Evolutionary conservation across 2,113 vertebrate genomes (phyloP).

Genomic region (Upupa epops): DNA sequence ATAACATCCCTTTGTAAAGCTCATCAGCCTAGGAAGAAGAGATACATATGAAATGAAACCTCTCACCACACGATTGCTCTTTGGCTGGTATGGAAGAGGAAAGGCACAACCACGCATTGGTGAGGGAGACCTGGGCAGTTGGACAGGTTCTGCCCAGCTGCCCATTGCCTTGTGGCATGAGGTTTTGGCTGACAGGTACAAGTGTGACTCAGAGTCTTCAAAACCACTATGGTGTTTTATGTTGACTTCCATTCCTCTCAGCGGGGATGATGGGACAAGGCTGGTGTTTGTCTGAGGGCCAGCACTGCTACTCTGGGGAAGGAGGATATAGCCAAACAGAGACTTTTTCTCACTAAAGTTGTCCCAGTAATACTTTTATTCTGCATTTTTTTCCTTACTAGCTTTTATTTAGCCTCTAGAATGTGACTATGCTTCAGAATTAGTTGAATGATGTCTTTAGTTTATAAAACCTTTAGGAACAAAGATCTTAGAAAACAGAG

Average conservation of each 20-base stretch:
- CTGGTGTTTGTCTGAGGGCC: background rate
- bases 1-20: background rate
- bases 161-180: background rate
- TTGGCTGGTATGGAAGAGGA: background rate
- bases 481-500: background rate
- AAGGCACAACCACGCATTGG: background rate
- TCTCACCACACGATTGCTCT: accelerated
- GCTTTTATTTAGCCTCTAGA: background rate
- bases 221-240: background rate
- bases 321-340: background rate
- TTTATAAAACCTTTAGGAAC: background rate
- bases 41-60: background rate
- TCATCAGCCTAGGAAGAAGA: background rate
- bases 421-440: background rate
- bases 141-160: background rate
- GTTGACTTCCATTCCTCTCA: background rate
- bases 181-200: background rate
- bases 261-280: background rate
- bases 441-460: background rate
- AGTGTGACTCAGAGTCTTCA: background rate
- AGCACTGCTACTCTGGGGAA: background rate
- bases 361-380: background rate
- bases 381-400: background rate
- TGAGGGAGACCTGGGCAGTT: background rate
- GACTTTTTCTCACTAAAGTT: background rate